Base-by-base conservation (phyloP, 2,888 invertebrate genomes). In the Cremastobaeus sp. region DNA sequence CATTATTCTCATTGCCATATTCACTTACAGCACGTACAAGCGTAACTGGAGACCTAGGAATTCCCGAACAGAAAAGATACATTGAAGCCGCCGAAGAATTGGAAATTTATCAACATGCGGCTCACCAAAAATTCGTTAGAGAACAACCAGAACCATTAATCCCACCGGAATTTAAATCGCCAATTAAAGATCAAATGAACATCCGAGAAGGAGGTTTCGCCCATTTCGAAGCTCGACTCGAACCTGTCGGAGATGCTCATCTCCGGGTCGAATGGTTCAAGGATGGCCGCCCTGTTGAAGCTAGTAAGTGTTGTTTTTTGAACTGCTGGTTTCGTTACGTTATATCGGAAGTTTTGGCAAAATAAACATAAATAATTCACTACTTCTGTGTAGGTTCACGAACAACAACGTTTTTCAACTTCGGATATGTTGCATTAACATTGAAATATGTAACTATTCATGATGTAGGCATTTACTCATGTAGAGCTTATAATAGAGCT, bases 151-250 rank as follows among this genome's bases (percentile, higher is more conserved):
- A 96, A 88, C 92, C 93, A 82, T 91, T 92, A 35, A 91, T 92
- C 78, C 92, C 92, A 80, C 96, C 96, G 68, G 94, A 94, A 89
- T 96, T 96, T 87, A 95, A 95, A 88, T 93, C 95, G 21, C 95
- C 95, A 37, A 95, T 96, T 77, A 95, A 94, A 88, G 95, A 96
- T 88, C 96, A 96, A 89, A 88, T 92, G 54, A 93, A 93, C 84
- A 91, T 96, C 83, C 93, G 94, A 83, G 97, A 98, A 90, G 96
- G 96, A 78, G 96, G 96, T 78, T 96, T 96, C 84, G 96, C 97
- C 78, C 97, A 98, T 86, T 97, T 98, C 84, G 98, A 98, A 90
- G 96, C 97, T 79, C 93, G 97, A 77, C 91, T 98, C 47, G 97
- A 97, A 88, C 98, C 98, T 62, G 91, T 96, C 75, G 96, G 96